Evolutionary conservation across 1,140 invertebrate genomes (phyloP), one percentile per base, ranked within the genome.

Genomic region (Drosophila insularis): DNA sequence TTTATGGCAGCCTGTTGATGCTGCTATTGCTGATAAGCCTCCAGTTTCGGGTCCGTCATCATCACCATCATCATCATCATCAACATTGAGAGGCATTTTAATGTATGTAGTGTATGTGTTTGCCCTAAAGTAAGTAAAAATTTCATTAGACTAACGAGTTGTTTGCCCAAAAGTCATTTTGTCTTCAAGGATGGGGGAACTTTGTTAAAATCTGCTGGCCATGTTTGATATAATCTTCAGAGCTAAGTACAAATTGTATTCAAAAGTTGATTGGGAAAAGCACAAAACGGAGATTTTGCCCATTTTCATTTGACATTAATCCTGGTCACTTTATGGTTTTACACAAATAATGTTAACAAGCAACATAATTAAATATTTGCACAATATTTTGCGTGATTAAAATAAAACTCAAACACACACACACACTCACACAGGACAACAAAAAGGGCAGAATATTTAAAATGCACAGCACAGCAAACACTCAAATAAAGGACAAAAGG

Each of bases 111-210:
- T 35, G 32, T 35, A 35, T 35, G 35, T 37, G 35, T 37, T 68
- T 39, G 54, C 21, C 32, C 35, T 39, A 68, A 14, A 43, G 59
- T 58, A 68, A 64, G 53, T 53, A 74, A 74, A 86, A 86, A 86
- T 86, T 86, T 87, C 81, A 86, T 86, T 87, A 86, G 79, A 71
- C 66, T 86, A 86, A 86, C 81, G 81, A 87, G 78, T 87, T 86
- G 79, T 86, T 86, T 86, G 79, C 82, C 69, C 23, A 85, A 63
- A 69, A 78, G 43, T 3, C 17, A 19, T 50, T 8, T n/a, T 21
- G 8, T 3, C 17, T 10, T 19, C 17, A 46, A 46, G 43, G 43
- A 74, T 50, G 68, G 58, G 58, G 64, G 61, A 74, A 85, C 63
- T 78, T 78, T 71, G 67, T 78, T 82, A 78, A 62, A 68, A 59